Base-by-base conservation (phyloP, 2,797 vertebrate genomes). In the Phylloscopus collybita region DNA sequence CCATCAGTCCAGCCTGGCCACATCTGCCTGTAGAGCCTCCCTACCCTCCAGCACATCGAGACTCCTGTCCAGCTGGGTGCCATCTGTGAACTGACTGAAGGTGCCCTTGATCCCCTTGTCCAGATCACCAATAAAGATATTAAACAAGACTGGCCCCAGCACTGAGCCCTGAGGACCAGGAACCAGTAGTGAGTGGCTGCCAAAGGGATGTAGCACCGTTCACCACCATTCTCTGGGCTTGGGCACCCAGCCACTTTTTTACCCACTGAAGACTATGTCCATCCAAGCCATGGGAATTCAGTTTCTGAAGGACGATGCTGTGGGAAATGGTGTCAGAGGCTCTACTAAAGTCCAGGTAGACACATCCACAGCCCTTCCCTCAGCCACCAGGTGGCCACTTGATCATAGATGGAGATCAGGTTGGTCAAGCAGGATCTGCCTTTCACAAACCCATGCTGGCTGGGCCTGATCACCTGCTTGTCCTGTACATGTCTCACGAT, bases 41-140 rank as follows among this genome's bases (percentile, higher is more conserved):
- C 49, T 42, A 2, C 34, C 13, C 78, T 81, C 18, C 62, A 44
- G 34, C 5, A 49, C 7, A 27, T 11, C 0, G 0, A 4, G 12
- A 16, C 7, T 82, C 50, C 42, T 25, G 9, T 17, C 34, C 32
- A 56, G 23, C 49, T 62, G 50, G 7, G 38, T 26, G 44, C n/a
- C 42, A 36, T 56, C 49, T 53, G 36, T 74, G 62, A 54, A 36
- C 18, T 54, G 30, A 11, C 30, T 61, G 62, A 42, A 60, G 15
- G 29, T 59, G 51, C 25, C 61, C 76, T 62, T 32, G 18, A 56
- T 36, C 11, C 11, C 19, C 36, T 38, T 0, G 0, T 56, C 36
- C 27, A 44, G 19, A 56, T 36, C 34, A 42, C 27, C 21, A 74
- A 3, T 36, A 56, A 61, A 14, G 18, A n/a, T 23, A 13, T 44